Evolutionary conservation across 2,797 vertebrate genomes (phyloP).

Genomic region (Xenentodon cancila): DNA sequence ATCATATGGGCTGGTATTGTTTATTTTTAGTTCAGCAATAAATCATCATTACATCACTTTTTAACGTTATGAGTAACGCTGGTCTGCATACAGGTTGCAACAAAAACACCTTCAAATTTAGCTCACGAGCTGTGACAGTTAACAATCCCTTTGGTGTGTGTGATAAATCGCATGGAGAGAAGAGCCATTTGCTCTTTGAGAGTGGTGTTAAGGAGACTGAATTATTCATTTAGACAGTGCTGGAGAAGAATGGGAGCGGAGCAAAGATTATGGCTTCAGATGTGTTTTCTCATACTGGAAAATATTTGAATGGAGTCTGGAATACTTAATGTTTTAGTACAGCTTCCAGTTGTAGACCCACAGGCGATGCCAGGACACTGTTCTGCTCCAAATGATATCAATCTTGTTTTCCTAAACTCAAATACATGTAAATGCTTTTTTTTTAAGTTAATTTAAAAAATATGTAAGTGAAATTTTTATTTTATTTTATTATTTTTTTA

Average conservation of each 20-base stretch:
- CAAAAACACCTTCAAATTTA: constrained; percentile 41
- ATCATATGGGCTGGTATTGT: too few species aligned
- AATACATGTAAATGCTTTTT: too few species aligned
- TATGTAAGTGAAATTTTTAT: too few species aligned
- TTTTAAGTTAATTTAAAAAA: too few species aligned
- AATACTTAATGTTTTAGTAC: constrained; percentile 38
- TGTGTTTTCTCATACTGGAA: constrained; percentile 34
- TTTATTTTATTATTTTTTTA: too few species aligned
- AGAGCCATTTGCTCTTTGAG: constrained; percentile 68
- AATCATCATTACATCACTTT: background rate
- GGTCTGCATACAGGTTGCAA: constrained; percentile 9
- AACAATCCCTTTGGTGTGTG: constrained; percentile 50
- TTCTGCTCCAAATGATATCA: constrained; percentile 4
- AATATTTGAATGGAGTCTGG: constrained; percentile 38
- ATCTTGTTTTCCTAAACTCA: too few species aligned
- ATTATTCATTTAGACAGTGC: constrained; percentile 60
- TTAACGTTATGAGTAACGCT: constrained; percentile 6
- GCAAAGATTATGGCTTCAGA: constrained; percentile 57
- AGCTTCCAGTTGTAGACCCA: constrained; percentile 28
- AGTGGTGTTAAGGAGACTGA: constrained; percentile 56
- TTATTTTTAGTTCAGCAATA: too few species aligned
- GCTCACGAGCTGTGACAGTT: constrained; percentile 64
- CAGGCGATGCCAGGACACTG: constrained; percentile 19
- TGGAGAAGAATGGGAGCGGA: constrained; percentile 62
- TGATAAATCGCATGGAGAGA: constrained; percentile 62